Conservation (phyloP, 2,113 vertebrate species). For the Amblyornis subalaris region DNA sequence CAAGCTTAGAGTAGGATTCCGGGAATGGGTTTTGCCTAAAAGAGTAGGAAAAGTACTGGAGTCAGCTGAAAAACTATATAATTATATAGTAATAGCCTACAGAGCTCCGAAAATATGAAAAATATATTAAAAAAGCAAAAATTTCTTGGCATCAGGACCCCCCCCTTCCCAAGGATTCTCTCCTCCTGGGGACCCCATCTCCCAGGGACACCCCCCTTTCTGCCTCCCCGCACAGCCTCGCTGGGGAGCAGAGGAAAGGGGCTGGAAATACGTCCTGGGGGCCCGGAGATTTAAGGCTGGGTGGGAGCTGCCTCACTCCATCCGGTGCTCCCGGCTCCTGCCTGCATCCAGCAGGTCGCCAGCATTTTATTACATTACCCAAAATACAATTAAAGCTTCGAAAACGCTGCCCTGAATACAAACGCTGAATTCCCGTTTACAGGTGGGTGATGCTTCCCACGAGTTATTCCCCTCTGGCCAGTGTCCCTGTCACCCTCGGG, state of each 20-base stretch:
- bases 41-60: too few relatives aligned
- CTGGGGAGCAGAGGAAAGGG: not conserved
- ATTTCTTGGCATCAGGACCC: too few relatives aligned
- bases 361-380: not conserved
- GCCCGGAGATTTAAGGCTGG: accelerated
- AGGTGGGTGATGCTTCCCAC: not conserved
- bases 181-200: not conserved
- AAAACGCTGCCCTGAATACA: not conserved
- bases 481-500: not conserved
- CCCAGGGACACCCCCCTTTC: too few relatives aligned
- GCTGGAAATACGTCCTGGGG: accelerated
- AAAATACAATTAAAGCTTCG: accelerated
- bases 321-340: accelerated
- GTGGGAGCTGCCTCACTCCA: accelerated
- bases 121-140: too few relatives aligned
- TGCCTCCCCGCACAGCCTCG: not conserved
- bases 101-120: too few relatives aligned
- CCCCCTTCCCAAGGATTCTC: not conserved
- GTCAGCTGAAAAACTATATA: too few relatives aligned
- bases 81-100: too few relatives aligned
- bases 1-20: too few relatives aligned
- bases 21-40: too few relatives aligned
- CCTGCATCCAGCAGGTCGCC: not conserved
- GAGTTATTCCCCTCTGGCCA: not conserved
- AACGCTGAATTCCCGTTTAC: accelerated